Evolutionary conservation across 2,113 vertebrate species (phyloP).

Genomic region (Nothobranchius kuhntae): DNA sequence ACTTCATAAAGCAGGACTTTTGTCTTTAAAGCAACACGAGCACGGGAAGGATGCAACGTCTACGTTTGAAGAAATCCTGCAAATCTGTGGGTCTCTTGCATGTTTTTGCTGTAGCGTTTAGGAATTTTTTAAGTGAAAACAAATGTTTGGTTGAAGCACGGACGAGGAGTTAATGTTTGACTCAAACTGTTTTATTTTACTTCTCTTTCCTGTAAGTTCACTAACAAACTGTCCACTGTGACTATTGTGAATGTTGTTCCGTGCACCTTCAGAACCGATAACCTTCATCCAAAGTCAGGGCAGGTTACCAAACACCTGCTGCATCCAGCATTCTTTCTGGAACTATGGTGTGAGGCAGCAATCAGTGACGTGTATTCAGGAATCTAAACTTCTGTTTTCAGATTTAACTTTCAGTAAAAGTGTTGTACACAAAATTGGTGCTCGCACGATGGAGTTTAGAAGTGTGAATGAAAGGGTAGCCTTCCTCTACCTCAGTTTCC

Average conservation of each 20-base stretch:
- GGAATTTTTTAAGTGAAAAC: neutral
- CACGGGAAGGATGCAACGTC: neutral
- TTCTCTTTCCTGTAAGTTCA: slow-evolving; percentile 23
- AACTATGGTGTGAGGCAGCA: slow-evolving; percentile 30
- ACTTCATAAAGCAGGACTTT: slow-evolving; percentile 4
- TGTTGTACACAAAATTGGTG: no score
- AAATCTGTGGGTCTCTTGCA: neutral
- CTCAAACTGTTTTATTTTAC: neutral
- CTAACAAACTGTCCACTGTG: neutral
- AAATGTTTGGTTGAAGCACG: neutral
- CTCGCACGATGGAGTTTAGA: no score
- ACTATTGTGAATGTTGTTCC: slow-evolving; percentile 13
- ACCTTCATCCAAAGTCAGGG: slow-evolving; percentile 43
- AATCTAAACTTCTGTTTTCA: no score
- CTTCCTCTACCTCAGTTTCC: no score
- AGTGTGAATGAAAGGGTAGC: no score
- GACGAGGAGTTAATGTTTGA: slow-evolving; percentile 46
- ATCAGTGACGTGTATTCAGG: no score
- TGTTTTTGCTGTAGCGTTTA: neutral
- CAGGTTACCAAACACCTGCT: slow-evolving; percentile 28
- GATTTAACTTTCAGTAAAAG: no score
- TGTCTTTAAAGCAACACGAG: slow-evolving; percentile 1
- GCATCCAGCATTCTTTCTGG: slow-evolving; percentile 64
- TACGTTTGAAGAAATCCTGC: neutral
- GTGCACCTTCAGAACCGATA: neutral